Conservation (phyloP, 2,888 invertebrate genomes). For the Ashinkailepas kermadecensis region DNA sequence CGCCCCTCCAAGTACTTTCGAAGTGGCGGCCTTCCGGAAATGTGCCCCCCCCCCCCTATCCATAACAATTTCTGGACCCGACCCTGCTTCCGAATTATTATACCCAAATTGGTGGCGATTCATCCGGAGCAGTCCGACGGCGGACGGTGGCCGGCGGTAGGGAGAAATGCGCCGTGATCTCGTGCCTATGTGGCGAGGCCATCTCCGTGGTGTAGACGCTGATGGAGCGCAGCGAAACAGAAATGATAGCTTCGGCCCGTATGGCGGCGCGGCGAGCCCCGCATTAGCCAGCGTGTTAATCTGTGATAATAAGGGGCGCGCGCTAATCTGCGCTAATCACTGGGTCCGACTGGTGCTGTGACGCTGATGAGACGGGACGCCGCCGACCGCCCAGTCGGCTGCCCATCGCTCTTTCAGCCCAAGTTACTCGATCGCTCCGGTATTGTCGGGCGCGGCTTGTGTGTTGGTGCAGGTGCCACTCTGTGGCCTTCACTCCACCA, state of each 20-base stretch:
- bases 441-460: not conserved
- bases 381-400: constrained; percentile 1
- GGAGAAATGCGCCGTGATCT: not conserved
- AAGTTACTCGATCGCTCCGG: not conserved
- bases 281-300: constrained; percentile 15
- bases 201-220: not conserved
- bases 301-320: constrained; percentile 19
- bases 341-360: not conserved
- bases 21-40: not conserved
- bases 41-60: too few species aligned
- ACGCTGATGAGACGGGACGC: not conserved
- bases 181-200: not conserved
- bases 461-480: too few species aligned
- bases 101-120: not conserved
- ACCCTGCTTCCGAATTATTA: not conserved
- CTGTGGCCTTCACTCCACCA: too few species aligned
- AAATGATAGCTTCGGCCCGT: not conserved
- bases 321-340: constrained; percentile 15
- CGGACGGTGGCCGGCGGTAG: not conserved
- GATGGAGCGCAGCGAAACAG: constrained; percentile 11
- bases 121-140: not conserved
- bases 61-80: too few species aligned
- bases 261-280: not conserved
- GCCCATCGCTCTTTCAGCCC: not conserved
- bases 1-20: not conserved